These are phyloP conservation scores for Arnoldichthys spilopterus DNA, from an alignment of 2,797 vertebrate genomes.

Conservation along the genomic window DNA sequence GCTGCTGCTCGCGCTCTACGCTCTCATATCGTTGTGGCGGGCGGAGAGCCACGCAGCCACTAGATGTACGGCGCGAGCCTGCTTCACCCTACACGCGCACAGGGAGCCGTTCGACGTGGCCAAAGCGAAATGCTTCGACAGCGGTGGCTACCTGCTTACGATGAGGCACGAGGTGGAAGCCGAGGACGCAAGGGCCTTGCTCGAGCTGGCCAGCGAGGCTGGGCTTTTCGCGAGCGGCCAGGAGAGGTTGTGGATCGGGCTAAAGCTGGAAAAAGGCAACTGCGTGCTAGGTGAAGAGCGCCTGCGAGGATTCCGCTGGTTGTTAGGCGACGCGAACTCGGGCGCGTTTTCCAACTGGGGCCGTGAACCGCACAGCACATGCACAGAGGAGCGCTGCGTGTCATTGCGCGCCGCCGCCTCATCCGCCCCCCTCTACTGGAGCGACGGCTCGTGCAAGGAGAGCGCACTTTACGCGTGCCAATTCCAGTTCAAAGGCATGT, in stretches of 20 bases:
- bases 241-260: slow-evolving; percentile 73
- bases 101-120: slow-evolving; percentile 60
- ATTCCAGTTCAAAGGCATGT: slow-evolving; percentile 77
- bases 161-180: slow-evolving; percentile 64
- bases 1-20: slow-evolving; percentile 63
- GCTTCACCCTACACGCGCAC: slow-evolving; percentile 69
- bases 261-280: slow-evolving; percentile 60
- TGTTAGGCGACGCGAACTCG: slow-evolving; percentile 58
- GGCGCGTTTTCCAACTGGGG: slow-evolving; percentile 73
- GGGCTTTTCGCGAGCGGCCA: slow-evolving; percentile 13
- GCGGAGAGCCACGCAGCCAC: slow-evolving; percentile 49
- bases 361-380: slow-evolving; percentile 68
- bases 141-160: slow-evolving; percentile 75
- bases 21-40: slow-evolving; percentile 11
- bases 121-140: slow-evolving; percentile 57
- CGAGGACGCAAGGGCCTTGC: slow-evolving; percentile 36
- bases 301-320: slow-evolving; percentile 76
- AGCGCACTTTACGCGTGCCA: slow-evolving; percentile 66
- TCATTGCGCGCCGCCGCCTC: slow-evolving; percentile 41
- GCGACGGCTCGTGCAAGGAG: slow-evolving; percentile 60
- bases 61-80: slow-evolving; percentile 67
- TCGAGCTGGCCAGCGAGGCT: slow-evolving; percentile 46
- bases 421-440: slow-evolving; percentile 66
- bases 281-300: slow-evolving; percentile 54
- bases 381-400: slow-evolving; percentile 72